These are phyloP conservation scores for Emberiza fucata DNA, from an alignment of 2,113 vertebrate genomes.

Conservation along the genomic window DNA sequence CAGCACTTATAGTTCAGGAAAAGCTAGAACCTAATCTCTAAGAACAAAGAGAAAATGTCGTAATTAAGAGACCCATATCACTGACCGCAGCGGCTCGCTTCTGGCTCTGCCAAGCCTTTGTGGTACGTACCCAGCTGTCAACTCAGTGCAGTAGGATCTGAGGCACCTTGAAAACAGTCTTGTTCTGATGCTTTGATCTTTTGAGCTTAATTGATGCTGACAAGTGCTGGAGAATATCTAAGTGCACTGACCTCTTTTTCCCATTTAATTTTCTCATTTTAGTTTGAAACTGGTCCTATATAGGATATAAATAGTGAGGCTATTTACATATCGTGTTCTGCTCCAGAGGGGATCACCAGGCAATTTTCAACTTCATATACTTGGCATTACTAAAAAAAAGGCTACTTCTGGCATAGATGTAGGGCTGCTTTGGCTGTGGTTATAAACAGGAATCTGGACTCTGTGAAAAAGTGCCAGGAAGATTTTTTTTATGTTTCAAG, in stretches of 20 bases:
- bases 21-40: neutral
- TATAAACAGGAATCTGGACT: neutral
- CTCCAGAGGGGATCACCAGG: constrained; percentile 20
- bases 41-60: neutral
- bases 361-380: constrained; percentile 15
- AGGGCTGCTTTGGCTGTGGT: neutral
- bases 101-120: neutral
- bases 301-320: neutral
- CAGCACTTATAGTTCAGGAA: neutral
- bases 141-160: neutral
- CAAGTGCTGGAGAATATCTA: neutral
- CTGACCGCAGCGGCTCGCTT: neutral
- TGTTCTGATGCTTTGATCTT: constrained; percentile 20
- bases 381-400: constrained; percentile 35
- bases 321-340: neutral
- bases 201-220: neutral
- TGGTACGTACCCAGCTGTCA: neutral
- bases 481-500: neutral
- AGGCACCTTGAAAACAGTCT: neutral
- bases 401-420: neutral
- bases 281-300: neutral
- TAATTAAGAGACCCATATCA: neutral
- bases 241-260: neutral
- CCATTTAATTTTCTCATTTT: constrained; percentile 4
- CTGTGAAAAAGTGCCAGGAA: neutral